Base-by-base conservation (phyloP, 2,797 vertebrate species). In the Leptatherina wallacei region DNA sequence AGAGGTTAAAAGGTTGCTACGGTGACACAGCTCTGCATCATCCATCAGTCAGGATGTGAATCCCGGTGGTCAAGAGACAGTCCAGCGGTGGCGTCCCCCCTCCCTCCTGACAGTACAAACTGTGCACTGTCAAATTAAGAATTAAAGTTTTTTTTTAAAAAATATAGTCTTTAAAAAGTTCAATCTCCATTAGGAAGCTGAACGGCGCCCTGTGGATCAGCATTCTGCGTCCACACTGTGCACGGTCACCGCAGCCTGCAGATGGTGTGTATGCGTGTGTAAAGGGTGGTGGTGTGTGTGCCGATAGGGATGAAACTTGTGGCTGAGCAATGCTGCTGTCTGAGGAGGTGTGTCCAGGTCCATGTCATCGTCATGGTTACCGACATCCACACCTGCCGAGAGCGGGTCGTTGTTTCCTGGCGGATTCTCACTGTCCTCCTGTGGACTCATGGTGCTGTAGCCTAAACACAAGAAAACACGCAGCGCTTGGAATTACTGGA, bases 401-500 rank as follows among this genome's bases (percentile, higher is more conserved):
- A 99, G 87, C 0, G 97, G 98, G 89, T 99, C 97, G 0, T 95
- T 99, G 83, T 97, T 99, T 84, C 97, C 94, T 0, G 98, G 97
- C 0, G 98, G 97, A 77, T 99, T 99, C 88, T 99, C 98, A 0
- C 98, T 99, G 94, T 99, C 98, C 81, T 99, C 98, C 91, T 99
- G 98, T 0, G 98, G 98, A 76, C 98, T 99, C 98, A 99, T 99
- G 29, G 98, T 99, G 89, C 98, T 99, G 91, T 99, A 99, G 35
- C 98, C 98, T 99, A 82, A 52, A 59, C 72, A 82, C 76, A 67
- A 27, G 33, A n/a, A 61, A 4, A 47, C 12, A 62, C 0, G 3
- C 14, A 67, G 24, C 33, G 0, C n/a, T 55, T 51, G 4, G 22
- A 5, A 0, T 72, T 30, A 62, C 0, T 49, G 18, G 20, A 30